Evolutionary conservation across 1,140 invertebrate genomes (phyloP), one percentile per base, ranked within the genome.

Genomic region (Triops longicaudatus): DNA sequence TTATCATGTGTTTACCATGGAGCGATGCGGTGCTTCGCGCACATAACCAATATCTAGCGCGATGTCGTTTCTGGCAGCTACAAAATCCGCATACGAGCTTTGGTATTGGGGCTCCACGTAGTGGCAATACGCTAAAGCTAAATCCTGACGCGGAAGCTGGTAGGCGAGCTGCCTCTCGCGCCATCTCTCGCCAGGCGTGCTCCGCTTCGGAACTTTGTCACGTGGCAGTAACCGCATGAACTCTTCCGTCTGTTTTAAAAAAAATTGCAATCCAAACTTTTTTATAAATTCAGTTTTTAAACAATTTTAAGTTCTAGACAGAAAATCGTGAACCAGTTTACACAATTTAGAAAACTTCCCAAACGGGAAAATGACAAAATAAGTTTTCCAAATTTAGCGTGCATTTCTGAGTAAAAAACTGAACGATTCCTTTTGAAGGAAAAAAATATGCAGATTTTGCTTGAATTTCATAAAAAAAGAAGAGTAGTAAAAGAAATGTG

Each of bases 1-100:
- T 28, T 75, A 14, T 37, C 2, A 0, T 22, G 22, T 37, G n/a
- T 86, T 83, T 82, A 89, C 88, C 78, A 84, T 80, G 28, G 82
- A 81, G 79, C 82, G 82, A 77, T 85, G 85, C 76, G 83, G 78
- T 71, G 86, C 82, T 80, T 88, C 87, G 80, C 88, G 88, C 1
- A 90, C 90, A 81, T 87, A 89, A 83, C 93, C 97, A 81, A 98
- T 95, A 84, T 98, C 97, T 79, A 99, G 86, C 17, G 95, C 94
- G 79, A 98, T 92, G 86, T 97, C 94, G 84, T 98, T 98, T 71
- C 96, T 86, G 42, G 93, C 93, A 27, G 92, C 90, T 79, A 97
- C 91, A 84, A 98, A 98, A 83, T 97, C 94, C 83, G 93, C 90
- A 82, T 91, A 96, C 79, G 90, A 90, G 72, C 89, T 88, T 81